phyloP scores from a whole-genome alignment of 1,140 invertebrate species.

The Brachystomella parvula region DNA sequence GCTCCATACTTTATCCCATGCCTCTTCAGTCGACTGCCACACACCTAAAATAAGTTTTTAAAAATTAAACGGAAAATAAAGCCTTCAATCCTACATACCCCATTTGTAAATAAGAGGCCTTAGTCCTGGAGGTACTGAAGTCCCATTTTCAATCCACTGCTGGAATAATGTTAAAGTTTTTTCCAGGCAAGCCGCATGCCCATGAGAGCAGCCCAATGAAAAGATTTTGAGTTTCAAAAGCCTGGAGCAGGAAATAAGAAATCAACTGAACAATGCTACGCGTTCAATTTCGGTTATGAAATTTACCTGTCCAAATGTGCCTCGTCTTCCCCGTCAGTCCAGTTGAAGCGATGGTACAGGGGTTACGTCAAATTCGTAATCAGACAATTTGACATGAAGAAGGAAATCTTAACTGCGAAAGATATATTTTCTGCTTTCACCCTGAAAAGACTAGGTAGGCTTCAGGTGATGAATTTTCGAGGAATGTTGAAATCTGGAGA shows the following conservation, averaged over 20 bases:
- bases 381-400: not conserved
- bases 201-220: constrained; percentile 33
- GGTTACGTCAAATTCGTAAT: constrained; percentile 47
- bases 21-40: constrained; percentile 42
- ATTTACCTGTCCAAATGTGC: constrained; percentile 53
- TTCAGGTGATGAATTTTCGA: not conserved
- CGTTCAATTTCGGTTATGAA: not conserved
- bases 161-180: constrained; percentile 19
- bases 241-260: constrained; percentile 10
- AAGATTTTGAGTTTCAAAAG: constrained; percentile 31
- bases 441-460: constrained; percentile 13
- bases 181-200: constrained; percentile 14
- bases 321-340: constrained; percentile 49
- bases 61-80: not conserved
- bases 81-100: no score
- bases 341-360: constrained; percentile 50
- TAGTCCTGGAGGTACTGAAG: constrained; percentile 42
- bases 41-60: constrained; percentile 26
- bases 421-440: constrained; percentile 6
- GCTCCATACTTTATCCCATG: constrained; percentile 68
- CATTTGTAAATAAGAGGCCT: constrained; percentile 50
- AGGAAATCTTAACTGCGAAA: not conserved
- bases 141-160: constrained; percentile 22
- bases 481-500: constrained; percentile 14
- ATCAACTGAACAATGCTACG: not conserved